Conservation (phyloP, 1,140 invertebrate genomes). For the Mamestra configurata region DNA sequence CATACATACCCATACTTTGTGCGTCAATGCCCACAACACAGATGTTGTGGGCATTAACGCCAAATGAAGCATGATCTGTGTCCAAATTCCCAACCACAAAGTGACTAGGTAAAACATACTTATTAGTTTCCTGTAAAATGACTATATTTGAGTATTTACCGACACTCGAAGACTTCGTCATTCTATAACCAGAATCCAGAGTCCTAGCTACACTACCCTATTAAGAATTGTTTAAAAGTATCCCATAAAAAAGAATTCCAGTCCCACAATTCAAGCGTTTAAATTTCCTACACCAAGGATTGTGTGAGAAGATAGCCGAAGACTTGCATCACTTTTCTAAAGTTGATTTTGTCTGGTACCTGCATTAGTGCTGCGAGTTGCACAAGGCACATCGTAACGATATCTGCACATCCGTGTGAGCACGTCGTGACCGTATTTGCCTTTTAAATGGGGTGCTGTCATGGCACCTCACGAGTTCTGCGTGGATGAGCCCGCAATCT, state of each 20-base stretch:
- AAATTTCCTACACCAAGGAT: not conserved
- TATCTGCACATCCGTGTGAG: constrained; percentile 73
- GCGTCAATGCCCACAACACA: too few relatives aligned
- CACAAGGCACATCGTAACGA: constrained; percentile 56
- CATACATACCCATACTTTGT: too few relatives aligned
- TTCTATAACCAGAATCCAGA: too few relatives aligned
- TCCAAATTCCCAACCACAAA: too few relatives aligned
- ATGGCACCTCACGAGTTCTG: constrained; percentile 75
- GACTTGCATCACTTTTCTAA: constrained; percentile 27
- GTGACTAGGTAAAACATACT: too few relatives aligned
- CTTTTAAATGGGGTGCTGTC: constrained; percentile 79
- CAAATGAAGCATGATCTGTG: too few relatives aligned
- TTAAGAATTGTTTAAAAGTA: too few relatives aligned
- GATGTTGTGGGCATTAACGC: too few relatives aligned
- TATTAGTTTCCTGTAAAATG: too few relatives aligned
- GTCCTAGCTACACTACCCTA: too few relatives aligned
- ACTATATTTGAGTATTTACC: too few relatives aligned
- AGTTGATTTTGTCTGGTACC: constrained; percentile 30
- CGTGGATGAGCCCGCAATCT: constrained; percentile 75
- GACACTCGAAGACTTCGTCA: too few relatives aligned
- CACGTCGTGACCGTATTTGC: constrained; percentile 82
- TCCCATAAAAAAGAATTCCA: not conserved
- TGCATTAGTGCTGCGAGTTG: constrained; percentile 53
- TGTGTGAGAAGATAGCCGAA: not conserved
- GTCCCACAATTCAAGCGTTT: not conserved